A percentile compares a stretch with the other conserved stretches of the same genome.
These are phyloP conservation scores for Megaustenia siamemsis DNA, from an alignment of 2,888 invertebrate species.

Conservation along the genomic window DNA sequence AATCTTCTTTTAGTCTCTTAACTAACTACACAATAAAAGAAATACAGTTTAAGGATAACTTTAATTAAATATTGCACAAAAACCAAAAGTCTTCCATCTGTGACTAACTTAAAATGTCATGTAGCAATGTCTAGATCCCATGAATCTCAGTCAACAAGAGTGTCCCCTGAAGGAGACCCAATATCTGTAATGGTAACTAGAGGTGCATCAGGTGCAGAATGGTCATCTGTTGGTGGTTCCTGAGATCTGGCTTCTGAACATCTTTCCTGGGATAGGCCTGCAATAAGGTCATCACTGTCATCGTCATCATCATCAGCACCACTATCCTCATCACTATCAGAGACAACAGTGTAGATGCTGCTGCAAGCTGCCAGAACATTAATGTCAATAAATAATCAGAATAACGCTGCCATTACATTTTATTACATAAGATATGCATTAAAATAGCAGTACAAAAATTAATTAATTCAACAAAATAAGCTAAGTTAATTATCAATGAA, in stretches of 20 bases:
- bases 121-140: neutral
- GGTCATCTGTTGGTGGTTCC: neutral
- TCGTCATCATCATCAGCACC: conserved; percentile 48
- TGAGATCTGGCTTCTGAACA: neutral
- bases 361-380: conserved; percentile 58
- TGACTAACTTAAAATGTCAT: neutral
- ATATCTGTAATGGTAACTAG: conserved; percentile 22
- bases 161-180: conserved; percentile 10
- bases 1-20: too few species aligned
- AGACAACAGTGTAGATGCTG: conserved; percentile 57
- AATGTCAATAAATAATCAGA: too few species aligned
- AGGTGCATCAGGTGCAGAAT: neutral
- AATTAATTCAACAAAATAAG: too few species aligned
- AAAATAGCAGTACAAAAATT: too few species aligned
- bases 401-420: too few species aligned
- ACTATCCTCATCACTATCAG: conserved; percentile 53
- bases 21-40: too few species aligned
- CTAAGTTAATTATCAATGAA: too few species aligned
- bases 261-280: neutral
- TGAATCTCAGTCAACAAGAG: neutral
- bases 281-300: neutral
- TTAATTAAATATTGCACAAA: conserved; percentile 14
- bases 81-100: neutral
- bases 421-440: too few species aligned
- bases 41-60: too few species aligned